A percentile compares a stretch with the other conserved stretches of the same genome.
These are phyloP conservation scores for Peromyscus californicus DNA, from an alignment of 2,113 vertebrate genomes.

Conservation along the genomic window DNA sequence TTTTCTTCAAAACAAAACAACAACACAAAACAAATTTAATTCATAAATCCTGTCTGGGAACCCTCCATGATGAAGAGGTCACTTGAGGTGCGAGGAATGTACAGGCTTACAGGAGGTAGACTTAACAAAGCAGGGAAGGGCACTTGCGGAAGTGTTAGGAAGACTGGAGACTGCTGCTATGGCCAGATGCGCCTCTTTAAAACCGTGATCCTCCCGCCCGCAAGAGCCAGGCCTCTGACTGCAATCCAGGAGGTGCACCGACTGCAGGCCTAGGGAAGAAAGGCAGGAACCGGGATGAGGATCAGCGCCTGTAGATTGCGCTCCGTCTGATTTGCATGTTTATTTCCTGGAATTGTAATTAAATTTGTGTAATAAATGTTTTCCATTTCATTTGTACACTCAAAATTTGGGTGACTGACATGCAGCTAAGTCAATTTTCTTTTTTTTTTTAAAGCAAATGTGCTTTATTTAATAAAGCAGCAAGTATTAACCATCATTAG, in stretches of 20 bases:
- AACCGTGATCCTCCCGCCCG: slow-evolving; percentile 76
- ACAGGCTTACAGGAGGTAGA: slow-evolving; percentile 47
- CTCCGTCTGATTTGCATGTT: slow-evolving; percentile 84
- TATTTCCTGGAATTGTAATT: slow-evolving; percentile 85
- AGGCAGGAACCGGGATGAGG: slow-evolving; percentile 59
- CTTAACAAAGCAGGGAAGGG: slow-evolving; percentile 2
- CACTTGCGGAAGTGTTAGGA: slow-evolving; percentile 73
- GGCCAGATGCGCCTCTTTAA: slow-evolving; percentile 78
- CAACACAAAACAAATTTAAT: slow-evolving; percentile 46
- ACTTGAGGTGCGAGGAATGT: slow-evolving; percentile 71
- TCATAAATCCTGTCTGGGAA: slow-evolving; percentile 71
- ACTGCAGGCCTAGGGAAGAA: slow-evolving; percentile 41
- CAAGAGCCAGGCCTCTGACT: slow-evolving; percentile 68
- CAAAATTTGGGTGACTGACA: slow-evolving; percentile 81
- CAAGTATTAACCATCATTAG: slow-evolving; percentile 80
- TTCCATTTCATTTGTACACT: slow-evolving; percentile 83
- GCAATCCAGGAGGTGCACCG: slow-evolving; percentile 46
- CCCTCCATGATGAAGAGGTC: slow-evolving; percentile 59
- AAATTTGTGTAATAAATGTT: slow-evolving; percentile 86
- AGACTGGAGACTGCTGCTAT: slow-evolving; percentile 67
- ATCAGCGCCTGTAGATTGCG: slow-evolving; percentile 82
- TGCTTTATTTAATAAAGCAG: slow-evolving; percentile 78
- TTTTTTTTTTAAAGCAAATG: slow-evolving; percentile 53
- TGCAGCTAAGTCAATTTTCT: slow-evolving; percentile 76
- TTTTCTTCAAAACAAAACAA: background rate